These are phyloP conservation scores for Hyposmocoma kahamanoa DNA, from an alignment of 1,140 invertebrate genomes.

Conservation along the genomic window DNA sequence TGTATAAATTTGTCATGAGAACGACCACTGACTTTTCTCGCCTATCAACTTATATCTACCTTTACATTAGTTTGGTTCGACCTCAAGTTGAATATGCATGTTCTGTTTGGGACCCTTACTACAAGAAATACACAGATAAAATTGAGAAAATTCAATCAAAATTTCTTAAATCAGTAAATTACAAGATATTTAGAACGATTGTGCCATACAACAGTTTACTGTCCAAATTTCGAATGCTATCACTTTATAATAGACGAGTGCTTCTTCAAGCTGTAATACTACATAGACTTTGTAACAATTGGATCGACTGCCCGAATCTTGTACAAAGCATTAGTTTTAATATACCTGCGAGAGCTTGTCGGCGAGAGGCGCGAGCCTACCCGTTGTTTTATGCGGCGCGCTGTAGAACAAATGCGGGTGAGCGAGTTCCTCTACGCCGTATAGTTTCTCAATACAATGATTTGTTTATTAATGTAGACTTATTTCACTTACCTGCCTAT, in stretches of 20 bases:
- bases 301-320: no score
- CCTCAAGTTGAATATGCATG: constrained; percentile 17
- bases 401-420: no score
- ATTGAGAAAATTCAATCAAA: constrained; percentile 11
- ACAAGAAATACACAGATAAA: constrained; percentile 10
- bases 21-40: constrained; percentile 5
- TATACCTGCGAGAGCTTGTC: no score
- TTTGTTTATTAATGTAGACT: no score
- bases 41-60: constrained; percentile 8
- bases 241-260: neutral
- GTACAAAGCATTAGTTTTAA: no score
- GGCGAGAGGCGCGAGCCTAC: no score
- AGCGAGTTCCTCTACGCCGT: no score
- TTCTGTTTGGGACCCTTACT: constrained; percentile 14
- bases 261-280: neutral
- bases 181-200: neutral
- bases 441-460: no score
- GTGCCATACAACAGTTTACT: neutral
- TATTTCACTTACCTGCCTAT: no score
- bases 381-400: no score
- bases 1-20: constrained; percentile 17
- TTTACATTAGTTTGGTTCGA: constrained; percentile 12
- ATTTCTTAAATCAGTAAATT: constrained; percentile 13
- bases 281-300: no score
- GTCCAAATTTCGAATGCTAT: neutral